Evolutionary conservation across 2,113 vertebrate species (phyloP).

Genomic region (Mohoua ochrocephala): DNA sequence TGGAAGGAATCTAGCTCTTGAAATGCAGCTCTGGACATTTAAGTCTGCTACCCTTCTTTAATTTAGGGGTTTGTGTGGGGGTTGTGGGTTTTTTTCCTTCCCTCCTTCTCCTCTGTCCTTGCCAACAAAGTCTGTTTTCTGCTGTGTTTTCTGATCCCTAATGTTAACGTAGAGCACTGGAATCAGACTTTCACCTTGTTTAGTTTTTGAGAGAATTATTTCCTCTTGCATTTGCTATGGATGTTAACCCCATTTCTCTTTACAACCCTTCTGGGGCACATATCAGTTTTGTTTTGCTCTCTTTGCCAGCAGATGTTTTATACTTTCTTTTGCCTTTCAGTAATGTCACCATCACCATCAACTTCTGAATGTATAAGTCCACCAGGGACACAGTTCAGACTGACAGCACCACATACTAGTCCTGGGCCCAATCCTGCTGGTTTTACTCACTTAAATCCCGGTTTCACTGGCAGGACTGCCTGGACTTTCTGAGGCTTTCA

Average conservation of each 20-base stretch:
- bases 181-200: conserved; percentile 20
- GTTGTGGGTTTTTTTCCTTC: accelerated
- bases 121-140: background rate
- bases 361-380: background rate
- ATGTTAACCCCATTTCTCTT: conserved; percentile 42
- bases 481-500: background rate
- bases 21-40: background rate
- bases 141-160: background rate
- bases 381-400: background rate
- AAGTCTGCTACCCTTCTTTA: background rate
- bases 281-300: conserved; percentile 32
- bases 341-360: conserved; percentile 38
- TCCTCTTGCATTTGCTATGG: conserved; percentile 22
- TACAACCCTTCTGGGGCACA: conserved; percentile 22
- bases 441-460: background rate
- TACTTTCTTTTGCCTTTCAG: conserved; percentile 40
- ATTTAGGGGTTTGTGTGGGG: accelerated
- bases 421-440: background rate
- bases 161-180: background rate
- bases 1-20: background rate
- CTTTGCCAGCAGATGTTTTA: conserved; percentile 48
- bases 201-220: conserved; percentile 32
- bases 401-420: background rate
- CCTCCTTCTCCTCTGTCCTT: accelerated
- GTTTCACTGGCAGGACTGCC: background rate